Evolutionary conservation across 92 coral and sea anemone genomes (phyloP).

Genomic region (Zoanthus sansibaricus): DNA sequence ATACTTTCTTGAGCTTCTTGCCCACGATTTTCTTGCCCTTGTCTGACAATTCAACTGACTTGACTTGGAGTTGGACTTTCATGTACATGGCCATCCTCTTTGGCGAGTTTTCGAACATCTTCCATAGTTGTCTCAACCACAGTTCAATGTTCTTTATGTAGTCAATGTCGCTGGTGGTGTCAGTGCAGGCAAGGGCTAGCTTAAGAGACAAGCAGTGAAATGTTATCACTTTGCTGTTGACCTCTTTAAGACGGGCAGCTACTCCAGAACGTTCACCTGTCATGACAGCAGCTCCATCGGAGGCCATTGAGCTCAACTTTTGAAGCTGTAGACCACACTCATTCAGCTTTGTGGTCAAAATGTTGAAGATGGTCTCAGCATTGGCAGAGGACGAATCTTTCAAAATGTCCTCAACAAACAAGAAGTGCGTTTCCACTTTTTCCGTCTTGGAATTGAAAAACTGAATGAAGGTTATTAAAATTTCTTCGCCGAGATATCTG

Average conservation of each 20-base stretch:
- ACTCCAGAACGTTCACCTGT: conserved; percentile 61
- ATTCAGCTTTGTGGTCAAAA: conserved; percentile 40
- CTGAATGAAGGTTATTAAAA: conserved; percentile 59
- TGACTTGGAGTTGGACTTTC: conserved; percentile 21
- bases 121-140: conserved; percentile 29
- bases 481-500: conserved; percentile 61
- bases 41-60: conserved; percentile 2
- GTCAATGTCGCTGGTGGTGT: conserved; percentile 23
- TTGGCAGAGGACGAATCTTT: conserved; percentile 58
- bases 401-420: conserved; percentile 65
- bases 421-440: conserved; percentile 67
- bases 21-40: conserved; percentile 13
- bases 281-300: conserved; percentile 68
- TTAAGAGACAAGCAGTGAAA: conserved; percentile 64
- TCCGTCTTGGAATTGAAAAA: conserved; percentile 57
- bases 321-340: conserved; percentile 63
- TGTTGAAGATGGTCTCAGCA: conserved; percentile 68
- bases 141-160: conserved; percentile 23
- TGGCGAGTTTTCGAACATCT: conserved; percentile 22
- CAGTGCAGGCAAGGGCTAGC: conserved; percentile 30
- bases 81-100: conserved; percentile 8
- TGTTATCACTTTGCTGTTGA: conserved; percentile 60
- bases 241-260: conserved; percentile 56
- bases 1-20: conserved; percentile 48
- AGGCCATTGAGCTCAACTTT: conserved; percentile 62